Base-by-base conservation (phyloP, 1,140 invertebrate genomes). In the Drosophila aff. region DNA sequence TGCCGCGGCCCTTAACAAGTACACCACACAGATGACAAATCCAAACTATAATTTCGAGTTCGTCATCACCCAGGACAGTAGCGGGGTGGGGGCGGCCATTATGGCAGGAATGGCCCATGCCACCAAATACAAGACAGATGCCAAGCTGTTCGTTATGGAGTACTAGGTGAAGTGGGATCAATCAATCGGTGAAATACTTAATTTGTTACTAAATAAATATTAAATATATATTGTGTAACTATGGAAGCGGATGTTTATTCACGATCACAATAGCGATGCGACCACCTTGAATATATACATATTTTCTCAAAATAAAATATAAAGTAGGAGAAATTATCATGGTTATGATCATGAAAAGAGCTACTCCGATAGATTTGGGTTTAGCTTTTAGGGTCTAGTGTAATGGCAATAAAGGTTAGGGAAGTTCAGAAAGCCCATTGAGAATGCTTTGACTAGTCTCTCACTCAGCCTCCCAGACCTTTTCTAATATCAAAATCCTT, bases 51-150 rank as follows among this genome's bases (percentile, higher is more conserved):
- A 57, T 0, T 87, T 76, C 33, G 63, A 87, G 0, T 75, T 69
- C n/a, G 21, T 81, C 18, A 49, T 87, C 3, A 50, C 75, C 16
- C 69, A 89, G 67, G 81, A 89, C 21, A 90, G 81, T 28, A 73
- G 74, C 5, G 84, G 84, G 0, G 85, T 84, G 21, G 84, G 84
- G 0, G 85, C 84, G 2, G 85, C 84, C 13, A 84, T 89, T 1
- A 66, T 84, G 33, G 81, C 84, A 2, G 84, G 81, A 5, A 47
- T 81, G 40, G 62, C 74, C 13, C 69, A 60, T 26, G 46, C 40
- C 61, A 18, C 40, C 36, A 64, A 80, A 21, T 64, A 62, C 64
- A 61, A 49, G 4, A 55, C 62, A 13, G 78, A 64, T 21, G 26
- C 72, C 0, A 69, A 71, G 23, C 9, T 63, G 11, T 80, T 81